A percentile compares a stretch with the other conserved stretches of the same genome.
phyloP scores from a whole-genome alignment of 2,113 vertebrate genomes.

The Uria lomvia region DNA sequence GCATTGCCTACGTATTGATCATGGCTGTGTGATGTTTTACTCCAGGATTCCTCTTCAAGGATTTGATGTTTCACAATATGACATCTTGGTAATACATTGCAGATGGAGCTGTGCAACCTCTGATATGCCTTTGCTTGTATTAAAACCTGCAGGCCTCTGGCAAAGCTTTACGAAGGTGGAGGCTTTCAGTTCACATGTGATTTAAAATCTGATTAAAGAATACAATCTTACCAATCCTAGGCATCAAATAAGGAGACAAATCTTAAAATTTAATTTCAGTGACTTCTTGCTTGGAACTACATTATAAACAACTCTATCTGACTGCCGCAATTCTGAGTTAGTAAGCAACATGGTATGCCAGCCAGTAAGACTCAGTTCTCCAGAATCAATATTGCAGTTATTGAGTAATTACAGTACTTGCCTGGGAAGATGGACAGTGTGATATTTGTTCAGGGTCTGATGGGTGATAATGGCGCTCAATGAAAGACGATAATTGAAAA shows the following conservation, averaged over 20 bases:
- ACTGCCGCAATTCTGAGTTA: not conserved
- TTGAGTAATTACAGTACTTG: constrained; percentile 54
- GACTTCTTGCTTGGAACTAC: constrained; percentile 15
- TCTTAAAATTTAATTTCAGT: constrained; percentile 13
- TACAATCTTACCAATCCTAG: not conserved
- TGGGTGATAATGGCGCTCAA: constrained; percentile 34
- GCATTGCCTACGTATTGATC: not conserved
- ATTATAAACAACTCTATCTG: not conserved
- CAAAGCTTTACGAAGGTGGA: constrained; percentile 24
- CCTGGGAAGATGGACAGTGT: constrained; percentile 23
- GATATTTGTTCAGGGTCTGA: constrained; percentile 42
- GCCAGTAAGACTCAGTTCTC: not conserved
- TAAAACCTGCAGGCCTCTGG: not conserved
- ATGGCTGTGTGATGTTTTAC: not conserved
- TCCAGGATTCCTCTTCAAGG: not conserved
- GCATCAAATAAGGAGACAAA: not conserved
- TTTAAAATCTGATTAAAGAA: constrained; percentile 46
- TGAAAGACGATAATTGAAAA: constrained; percentile 39
- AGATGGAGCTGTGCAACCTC: not conserved
- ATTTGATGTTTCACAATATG: constrained; percentile 34
- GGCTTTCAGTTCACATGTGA: not conserved
- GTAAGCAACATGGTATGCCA: constrained; percentile 27
- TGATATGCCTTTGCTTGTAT: not conserved
- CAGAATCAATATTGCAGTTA: constrained; percentile 54
- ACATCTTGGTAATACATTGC: not conserved